Evolutionary conservation across 2,113 vertebrate genomes (phyloP).

Genomic region (Anarhynchus alexandrinus): DNA sequence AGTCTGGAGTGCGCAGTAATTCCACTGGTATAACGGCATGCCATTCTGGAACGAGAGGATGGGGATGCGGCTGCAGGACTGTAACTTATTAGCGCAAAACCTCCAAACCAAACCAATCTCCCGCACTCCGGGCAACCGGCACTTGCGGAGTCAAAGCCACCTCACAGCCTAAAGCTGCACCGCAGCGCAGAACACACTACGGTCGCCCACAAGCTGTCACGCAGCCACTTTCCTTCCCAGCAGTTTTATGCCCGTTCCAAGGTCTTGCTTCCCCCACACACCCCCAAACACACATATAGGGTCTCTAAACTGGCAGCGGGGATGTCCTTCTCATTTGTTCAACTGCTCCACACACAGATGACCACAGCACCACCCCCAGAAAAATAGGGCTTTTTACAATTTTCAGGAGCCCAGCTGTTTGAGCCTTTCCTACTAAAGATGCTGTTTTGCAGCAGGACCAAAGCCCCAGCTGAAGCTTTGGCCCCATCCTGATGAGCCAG

Average conservation of each 20-base stretch:
- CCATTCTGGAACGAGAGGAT: background rate
- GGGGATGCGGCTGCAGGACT: background rate
- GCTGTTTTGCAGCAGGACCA: background rate
- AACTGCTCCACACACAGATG: background rate
- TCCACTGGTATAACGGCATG: background rate
- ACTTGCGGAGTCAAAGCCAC: background rate
- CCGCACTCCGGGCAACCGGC: background rate
- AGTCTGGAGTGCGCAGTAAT: background rate
- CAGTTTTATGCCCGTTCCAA: background rate
- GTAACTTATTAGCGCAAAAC: background rate
- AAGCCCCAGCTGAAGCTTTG: background rate
- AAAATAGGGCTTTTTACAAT: background rate
- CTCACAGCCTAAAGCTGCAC: background rate
- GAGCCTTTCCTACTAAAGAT: background rate
- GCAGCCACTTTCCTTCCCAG: background rate
- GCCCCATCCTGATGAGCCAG: background rate
- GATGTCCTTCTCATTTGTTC: background rate
- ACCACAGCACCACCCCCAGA: background rate
- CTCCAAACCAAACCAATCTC: background rate
- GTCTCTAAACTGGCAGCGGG: background rate
- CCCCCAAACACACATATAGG: fast-evolving
- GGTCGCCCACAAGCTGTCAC: fast-evolving
- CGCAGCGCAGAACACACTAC: fast-evolving
- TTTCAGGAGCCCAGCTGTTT: background rate
- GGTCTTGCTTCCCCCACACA: background rate